Evolutionary conservation across 1,140 invertebrate species (phyloP).

Genomic region (Drosophila ohnishii): DNA sequence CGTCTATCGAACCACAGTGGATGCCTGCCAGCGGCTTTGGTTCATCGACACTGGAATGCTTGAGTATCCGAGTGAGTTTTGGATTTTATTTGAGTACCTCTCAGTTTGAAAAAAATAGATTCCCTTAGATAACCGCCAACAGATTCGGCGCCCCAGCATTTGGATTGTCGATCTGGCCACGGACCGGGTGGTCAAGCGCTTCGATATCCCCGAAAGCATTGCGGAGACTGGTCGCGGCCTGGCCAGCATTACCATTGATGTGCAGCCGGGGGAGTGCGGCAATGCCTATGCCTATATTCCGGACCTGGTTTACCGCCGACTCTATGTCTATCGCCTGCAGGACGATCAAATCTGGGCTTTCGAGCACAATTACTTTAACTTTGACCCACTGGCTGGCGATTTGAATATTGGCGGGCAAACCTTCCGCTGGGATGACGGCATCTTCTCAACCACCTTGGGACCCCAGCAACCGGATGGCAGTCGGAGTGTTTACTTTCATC

Average conservation of each 20-base stretch:
- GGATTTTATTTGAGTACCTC: background rate
- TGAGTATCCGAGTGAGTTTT: slow-evolving; percentile 67
- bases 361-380: slow-evolving; percentile 88
- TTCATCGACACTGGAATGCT: slow-evolving; percentile 88
- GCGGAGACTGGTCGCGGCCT: slow-evolving; percentile 83
- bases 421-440: slow-evolving; percentile 90
- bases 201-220: slow-evolving; percentile 72
- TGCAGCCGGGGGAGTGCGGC: slow-evolving; percentile 85
- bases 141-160: slow-evolving; percentile 86
- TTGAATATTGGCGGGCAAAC: slow-evolving; percentile 86
- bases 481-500: slow-evolving; percentile 87
- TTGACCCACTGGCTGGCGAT: slow-evolving; percentile 88
- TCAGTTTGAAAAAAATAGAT: background rate
- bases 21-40: slow-evolving; percentile 89
- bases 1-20: slow-evolving; percentile 87
- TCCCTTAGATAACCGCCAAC: slow-evolving; percentile 84
- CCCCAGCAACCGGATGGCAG: slow-evolving; percentile 84
- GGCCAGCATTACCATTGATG: slow-evolving; percentile 87
- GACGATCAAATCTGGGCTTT: slow-evolving; percentile 88
- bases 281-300: slow-evolving; percentile 89
- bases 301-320: slow-evolving; percentile 87
- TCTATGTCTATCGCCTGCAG: slow-evolving; percentile 86
- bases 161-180: slow-evolving; percentile 87
- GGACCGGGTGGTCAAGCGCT: slow-evolving; percentile 75
- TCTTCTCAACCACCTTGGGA: slow-evolving; percentile 88